These are phyloP conservation scores for Andrena camellia DNA, from an alignment of 2,888 invertebrate species.

Conservation along the genomic window DNA sequence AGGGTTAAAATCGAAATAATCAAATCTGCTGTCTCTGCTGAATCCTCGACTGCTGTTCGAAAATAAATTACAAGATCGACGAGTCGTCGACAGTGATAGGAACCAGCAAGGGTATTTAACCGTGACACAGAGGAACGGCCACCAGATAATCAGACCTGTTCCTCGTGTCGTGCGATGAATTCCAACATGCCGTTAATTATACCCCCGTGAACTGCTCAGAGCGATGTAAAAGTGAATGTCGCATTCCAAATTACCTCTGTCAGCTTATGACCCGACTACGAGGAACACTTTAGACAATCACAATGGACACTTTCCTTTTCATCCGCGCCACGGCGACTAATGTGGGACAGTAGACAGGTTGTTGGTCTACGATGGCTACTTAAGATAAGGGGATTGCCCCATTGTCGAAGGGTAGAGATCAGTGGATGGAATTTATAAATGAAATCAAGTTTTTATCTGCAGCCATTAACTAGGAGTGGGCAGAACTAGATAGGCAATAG, in stretches of 20 bases:
- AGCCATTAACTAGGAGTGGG: neutral
- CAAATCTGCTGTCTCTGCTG: no score
- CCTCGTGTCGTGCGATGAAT: slow-evolving; percentile 14
- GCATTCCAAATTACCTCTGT: slow-evolving; percentile 6
- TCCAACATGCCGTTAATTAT: slow-evolving; percentile 29
- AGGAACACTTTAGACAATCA: neutral
- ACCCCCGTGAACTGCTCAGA: slow-evolving; percentile 8
- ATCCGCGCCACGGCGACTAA: neutral
- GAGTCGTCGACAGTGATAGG: neutral
- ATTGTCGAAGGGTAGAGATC: neutral
- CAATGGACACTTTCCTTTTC: slow-evolving; percentile 20
- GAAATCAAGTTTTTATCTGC: neutral
- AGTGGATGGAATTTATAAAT: neutral
- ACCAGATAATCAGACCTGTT: slow-evolving; percentile 24
- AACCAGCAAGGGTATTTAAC: slow-evolving; percentile 14
- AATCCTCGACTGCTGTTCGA: neutral
- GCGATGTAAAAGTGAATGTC: slow-evolving; percentile 17
- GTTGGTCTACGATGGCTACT: neutral
- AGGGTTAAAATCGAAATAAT: no score
- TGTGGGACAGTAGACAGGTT: slow-evolving; percentile 5
- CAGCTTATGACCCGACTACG: neutral
- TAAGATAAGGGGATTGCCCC: slow-evolving; percentile 5
- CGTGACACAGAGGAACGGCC: slow-evolving; percentile 26
- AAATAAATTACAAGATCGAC: slow-evolving; percentile 3
- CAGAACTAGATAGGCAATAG: no score